phyloP scores from a whole-genome alignment of 2,888 invertebrate species.

The Eristalis arbustorum region DNA sequence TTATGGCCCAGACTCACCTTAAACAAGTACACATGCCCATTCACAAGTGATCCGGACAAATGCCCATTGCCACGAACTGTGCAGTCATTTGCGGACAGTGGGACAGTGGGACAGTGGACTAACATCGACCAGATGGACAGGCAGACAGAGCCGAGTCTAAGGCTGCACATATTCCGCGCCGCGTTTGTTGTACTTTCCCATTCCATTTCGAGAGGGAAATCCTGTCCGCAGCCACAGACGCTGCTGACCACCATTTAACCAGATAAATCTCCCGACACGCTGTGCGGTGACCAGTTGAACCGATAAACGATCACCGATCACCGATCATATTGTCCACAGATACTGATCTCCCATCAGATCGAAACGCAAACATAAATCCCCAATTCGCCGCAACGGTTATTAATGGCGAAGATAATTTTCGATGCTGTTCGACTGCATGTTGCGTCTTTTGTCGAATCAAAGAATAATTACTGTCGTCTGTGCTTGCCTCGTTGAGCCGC shows the following conservation, averaged over 20 bases:
- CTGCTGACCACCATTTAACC: constrained; percentile 35
- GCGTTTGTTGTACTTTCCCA: constrained; percentile 60
- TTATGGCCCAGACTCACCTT: constrained; percentile 45
- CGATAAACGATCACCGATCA: constrained; percentile 24
- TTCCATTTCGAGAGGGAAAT: constrained; percentile 60
- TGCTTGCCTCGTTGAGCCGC: constrained; percentile 2
- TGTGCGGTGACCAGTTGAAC: constrained; percentile 45
- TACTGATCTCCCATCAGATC: neutral
- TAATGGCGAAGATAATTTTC: constrained; percentile 60
- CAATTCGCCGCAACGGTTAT: constrained; percentile 55
- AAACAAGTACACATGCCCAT: constrained; percentile 50
- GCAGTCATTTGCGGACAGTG: constrained; percentile 30
- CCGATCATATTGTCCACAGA: constrained; percentile 54
- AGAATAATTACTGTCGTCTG: constrained; percentile 49
- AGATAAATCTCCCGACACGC: constrained; percentile 61
- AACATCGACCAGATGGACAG: constrained; percentile 13
- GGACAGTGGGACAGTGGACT: constrained; percentile 2
- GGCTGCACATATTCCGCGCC: neutral
- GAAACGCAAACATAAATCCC: constrained; percentile 5
- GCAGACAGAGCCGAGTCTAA: constrained; percentile 48
- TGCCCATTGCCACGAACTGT: constrained; percentile 26
- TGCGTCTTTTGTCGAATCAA: constrained; percentile 60
- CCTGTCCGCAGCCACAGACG: constrained; percentile 55
- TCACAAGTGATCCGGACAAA: constrained; percentile 55
- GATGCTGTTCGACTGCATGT: constrained; percentile 50